A percentile compares a stretch with the other conserved stretches of the same genome.
Evolutionary conservation across 2,888 invertebrate genomes (phyloP).

Genomic region (Tinea trinotella): DNA sequence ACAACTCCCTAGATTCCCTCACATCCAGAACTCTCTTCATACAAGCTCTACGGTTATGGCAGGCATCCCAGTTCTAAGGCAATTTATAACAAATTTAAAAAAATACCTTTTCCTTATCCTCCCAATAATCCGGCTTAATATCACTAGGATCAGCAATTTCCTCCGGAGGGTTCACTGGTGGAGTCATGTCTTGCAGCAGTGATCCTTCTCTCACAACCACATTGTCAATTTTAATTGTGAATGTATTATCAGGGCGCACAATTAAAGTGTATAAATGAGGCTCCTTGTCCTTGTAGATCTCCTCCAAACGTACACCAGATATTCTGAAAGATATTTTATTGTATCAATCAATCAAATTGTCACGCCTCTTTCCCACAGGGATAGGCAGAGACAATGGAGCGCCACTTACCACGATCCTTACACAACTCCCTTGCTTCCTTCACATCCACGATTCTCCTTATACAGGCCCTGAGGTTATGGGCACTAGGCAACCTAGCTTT

Average conservation of each 20-base stretch:
- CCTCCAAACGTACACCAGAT: constrained; percentile 75
- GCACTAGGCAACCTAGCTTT: too few relatives aligned
- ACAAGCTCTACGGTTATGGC: too few relatives aligned
- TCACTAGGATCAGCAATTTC: constrained; percentile 95
- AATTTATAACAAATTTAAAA: background rate
- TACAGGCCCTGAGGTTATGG: too few relatives aligned
- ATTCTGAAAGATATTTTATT: background rate
- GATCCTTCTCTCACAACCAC: constrained; percentile 88
- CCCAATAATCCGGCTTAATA: constrained; percentile 93
- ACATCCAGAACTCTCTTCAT: too few relatives aligned
- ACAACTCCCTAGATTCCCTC: too few relatives aligned
- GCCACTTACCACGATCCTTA: too few relatives aligned
- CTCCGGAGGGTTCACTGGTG: constrained; percentile 94
- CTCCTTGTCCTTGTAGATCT: constrained; percentile 91
- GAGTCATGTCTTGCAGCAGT: constrained; percentile 90
- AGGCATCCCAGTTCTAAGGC: too few relatives aligned
- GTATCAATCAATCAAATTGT: too few relatives aligned
- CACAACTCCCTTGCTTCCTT: too few relatives aligned
- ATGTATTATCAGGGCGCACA: constrained; percentile 96
- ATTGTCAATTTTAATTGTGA: constrained; percentile 90
- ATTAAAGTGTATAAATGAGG: constrained; percentile 98
- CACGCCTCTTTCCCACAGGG: too few relatives aligned
- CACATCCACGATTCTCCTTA: too few relatives aligned
- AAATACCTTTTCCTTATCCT: constrained; percentile 84
- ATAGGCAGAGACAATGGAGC: too few relatives aligned